Percentiles rank a stretch among this genome's conserved stretches.
Evolutionary conservation across 1,140 invertebrate genomes (phyloP).

Genomic region (Gryllus bimaculatus): DNA sequence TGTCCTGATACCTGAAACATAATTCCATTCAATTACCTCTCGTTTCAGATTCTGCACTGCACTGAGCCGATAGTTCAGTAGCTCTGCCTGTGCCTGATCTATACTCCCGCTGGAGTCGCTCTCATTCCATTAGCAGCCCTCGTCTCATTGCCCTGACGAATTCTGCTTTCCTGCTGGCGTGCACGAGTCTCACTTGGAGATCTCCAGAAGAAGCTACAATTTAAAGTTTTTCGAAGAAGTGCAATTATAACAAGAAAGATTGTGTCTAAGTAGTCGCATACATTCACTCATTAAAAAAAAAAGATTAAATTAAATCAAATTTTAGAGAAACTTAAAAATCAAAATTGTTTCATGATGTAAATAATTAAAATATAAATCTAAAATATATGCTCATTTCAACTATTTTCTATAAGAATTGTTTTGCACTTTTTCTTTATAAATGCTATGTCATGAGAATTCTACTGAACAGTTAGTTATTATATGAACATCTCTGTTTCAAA

Average conservation of each 20-base stretch:
- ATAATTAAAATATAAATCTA: too few species aligned
- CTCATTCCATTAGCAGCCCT: slow-evolving; percentile 66
- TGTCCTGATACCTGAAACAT: too few species aligned
- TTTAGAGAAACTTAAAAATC: too few species aligned
- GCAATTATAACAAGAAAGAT: slow-evolving; percentile 2
- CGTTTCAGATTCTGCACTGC: slow-evolving; percentile 69
- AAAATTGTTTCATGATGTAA: too few species aligned
- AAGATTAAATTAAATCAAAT: not conserved
- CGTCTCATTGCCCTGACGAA: slow-evolving; percentile 61
- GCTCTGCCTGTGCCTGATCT: slow-evolving; percentile 70
- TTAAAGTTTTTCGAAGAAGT: slow-evolving; percentile 12
- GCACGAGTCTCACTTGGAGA: slow-evolving; percentile 36
- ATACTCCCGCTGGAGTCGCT: slow-evolving; percentile 70
- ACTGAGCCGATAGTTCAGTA: slow-evolving; percentile 67
- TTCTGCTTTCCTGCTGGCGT: slow-evolving; percentile 27
- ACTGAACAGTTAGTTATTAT: too few species aligned
- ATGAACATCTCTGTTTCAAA: too few species aligned
- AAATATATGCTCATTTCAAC: too few species aligned
- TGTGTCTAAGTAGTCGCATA: not conserved
- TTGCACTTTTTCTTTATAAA: too few species aligned
- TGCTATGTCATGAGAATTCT: too few species aligned
- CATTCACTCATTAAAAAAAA: not conserved
- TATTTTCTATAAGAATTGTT: too few species aligned
- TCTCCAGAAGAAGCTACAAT: slow-evolving; percentile 50
- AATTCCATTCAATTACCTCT: slow-evolving; percentile 42